Conservation (phyloP, 2,888 invertebrate genomes). For the Thecocarcelia acutangulata region DNA sequence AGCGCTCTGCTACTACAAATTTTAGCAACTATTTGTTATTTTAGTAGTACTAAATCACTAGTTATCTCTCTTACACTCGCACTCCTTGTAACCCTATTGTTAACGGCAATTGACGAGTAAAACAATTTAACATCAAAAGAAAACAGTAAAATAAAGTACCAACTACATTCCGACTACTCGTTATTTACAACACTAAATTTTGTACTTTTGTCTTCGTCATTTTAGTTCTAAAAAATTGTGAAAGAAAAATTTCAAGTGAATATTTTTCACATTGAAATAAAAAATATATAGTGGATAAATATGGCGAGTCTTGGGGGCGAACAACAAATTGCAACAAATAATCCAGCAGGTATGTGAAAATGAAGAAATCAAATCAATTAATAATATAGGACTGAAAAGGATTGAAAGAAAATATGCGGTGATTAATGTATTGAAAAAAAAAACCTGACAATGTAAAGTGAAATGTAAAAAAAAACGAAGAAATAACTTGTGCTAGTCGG, state of each 20-base stretch:
- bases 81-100: not conserved
- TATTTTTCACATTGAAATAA: slow-evolving; percentile 71
- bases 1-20: slow-evolving; percentile 9
- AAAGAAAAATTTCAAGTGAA: slow-evolving; percentile 78
- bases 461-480: slow-evolving; percentile 55
- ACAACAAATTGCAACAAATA: slow-evolving; percentile 81
- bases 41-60: slow-evolving; percentile 31
- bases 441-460: slow-evolving; percentile 58
- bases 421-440: slow-evolving; percentile 64
- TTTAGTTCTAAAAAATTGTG: slow-evolving; percentile 76
- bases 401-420: slow-evolving; percentile 55
- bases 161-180: slow-evolving; percentile 62
- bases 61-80: slow-evolving; percentile 46
- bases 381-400: slow-evolving; percentile 29
- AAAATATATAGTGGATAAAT: slow-evolving; percentile 77
- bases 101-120: slow-evolving; percentile 26
- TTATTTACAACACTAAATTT: slow-evolving; percentile 59
- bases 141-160: slow-evolving; percentile 57
- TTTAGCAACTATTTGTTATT: slow-evolving; percentile 36
- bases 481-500: slow-evolving; percentile 59
- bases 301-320: slow-evolving; percentile 82
- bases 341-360: slow-evolving; percentile 80
- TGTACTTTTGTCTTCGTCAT: slow-evolving; percentile 71
- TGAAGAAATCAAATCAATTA: slow-evolving; percentile 48
- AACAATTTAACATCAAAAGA: slow-evolving; percentile 24